These are phyloP conservation scores for Rhodinocichla rosea DNA, from an alignment of 2,113 vertebrate genomes.

Conservation along the genomic window DNA sequence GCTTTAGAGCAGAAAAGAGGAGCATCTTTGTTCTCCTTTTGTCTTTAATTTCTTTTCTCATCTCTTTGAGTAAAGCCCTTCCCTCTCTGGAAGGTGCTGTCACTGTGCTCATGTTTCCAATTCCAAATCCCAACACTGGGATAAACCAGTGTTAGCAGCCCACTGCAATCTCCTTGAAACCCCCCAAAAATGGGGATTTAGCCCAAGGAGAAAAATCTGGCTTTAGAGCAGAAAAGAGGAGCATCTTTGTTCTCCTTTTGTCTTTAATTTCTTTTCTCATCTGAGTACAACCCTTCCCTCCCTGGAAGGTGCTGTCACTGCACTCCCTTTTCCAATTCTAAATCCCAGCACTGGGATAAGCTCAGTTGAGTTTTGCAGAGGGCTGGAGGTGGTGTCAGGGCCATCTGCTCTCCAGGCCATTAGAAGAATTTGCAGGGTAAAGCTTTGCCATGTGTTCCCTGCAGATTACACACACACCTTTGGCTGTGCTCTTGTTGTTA, in stretches of 20 bases:
- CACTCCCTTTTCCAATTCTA: fast-evolving
- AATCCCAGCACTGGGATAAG: background rate
- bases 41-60: background rate
- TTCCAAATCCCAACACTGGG: background rate
- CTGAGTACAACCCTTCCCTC: background rate
- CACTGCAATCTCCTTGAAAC: background rate
- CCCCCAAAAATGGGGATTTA: background rate
- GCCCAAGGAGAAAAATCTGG: background rate
- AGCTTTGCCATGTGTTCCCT: slow-evolving; percentile 55
- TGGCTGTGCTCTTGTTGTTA: slow-evolving; percentile 47
- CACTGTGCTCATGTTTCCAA: background rate
- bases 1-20: background rate
- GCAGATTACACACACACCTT: slow-evolving; percentile 46
- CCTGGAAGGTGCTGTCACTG: background rate
- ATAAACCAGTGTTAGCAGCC: background rate
- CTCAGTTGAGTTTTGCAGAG: background rate
- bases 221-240: background rate
- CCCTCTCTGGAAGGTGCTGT: background rate
- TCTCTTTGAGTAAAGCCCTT: background rate
- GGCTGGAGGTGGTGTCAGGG: background rate
- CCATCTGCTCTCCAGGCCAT: slow-evolving; percentile 40
- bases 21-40: background rate
- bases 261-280: background rate
- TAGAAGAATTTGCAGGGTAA: slow-evolving; percentile 14
- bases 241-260: background rate